Evolutionary conservation across 2,888 invertebrate species (phyloP).

Genomic region (Dorcus parallelipipedus): DNA sequence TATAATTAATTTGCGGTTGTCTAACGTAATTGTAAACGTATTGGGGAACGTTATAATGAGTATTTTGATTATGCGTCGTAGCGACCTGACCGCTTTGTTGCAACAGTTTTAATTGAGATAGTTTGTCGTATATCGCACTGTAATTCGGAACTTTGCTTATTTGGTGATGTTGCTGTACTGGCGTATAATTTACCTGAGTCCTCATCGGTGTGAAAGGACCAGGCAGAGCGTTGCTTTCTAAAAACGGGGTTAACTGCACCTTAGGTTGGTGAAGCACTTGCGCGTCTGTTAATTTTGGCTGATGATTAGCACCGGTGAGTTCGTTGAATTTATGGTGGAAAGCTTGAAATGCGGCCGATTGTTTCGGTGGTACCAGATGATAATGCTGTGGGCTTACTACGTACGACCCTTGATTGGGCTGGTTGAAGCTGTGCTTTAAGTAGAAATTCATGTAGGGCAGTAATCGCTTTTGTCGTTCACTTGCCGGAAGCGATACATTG

Average conservation of each 20-base stretch:
- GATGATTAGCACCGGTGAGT: conserved; percentile 17
- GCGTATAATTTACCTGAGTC: conserved; percentile 12
- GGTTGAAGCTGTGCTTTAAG: conserved; percentile 48
- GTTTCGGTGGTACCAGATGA: conserved; percentile 14
- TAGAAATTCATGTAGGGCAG: conserved; percentile 84
- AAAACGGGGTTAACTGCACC: conserved; percentile 53
- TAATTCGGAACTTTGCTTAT: conserved; percentile 36
- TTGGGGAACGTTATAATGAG: conserved; percentile 28
- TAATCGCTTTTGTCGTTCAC: conserved; percentile 71
- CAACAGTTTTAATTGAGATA: conserved; percentile 42
- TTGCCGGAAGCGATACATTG: conserved; percentile 48
- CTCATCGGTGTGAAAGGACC: conserved; percentile 53
- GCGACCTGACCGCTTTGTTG: conserved; percentile 25
- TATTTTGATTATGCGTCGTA: conserved; percentile 39
- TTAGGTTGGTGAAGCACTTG: conserved; percentile 28
- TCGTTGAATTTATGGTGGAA: conserved; percentile 28
- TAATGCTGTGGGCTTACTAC: conserved; percentile 13
- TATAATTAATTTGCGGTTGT: conserved; percentile 8
- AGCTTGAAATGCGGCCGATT: conserved; percentile 19
- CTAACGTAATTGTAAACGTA: conserved; percentile 5
- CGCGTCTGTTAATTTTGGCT: conserved; percentile 7
- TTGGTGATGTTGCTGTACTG: conserved; percentile 18
- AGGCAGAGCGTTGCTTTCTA: conserved; percentile 54
- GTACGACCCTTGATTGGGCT: conserved; percentile 11
- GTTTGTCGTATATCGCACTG: conserved; percentile 44